phyloP scores from a whole-genome alignment of 92 coral and sea anemone genomes.

The Epizoanthus illoricatus region DNA sequence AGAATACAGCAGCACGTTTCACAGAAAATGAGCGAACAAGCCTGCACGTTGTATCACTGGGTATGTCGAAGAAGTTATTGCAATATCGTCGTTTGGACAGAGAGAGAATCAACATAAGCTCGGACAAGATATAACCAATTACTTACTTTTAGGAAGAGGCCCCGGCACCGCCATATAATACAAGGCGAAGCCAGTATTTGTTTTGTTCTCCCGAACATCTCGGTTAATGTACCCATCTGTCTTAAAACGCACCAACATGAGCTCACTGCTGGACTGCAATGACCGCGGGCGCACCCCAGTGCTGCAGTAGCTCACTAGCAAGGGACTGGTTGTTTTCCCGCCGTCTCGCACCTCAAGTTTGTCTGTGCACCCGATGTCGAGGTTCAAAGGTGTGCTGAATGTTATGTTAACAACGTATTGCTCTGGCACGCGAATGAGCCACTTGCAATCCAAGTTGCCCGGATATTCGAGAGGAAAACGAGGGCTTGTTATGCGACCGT shows the following conservation, averaged over 20 bases:
- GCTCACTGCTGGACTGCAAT: constrained; percentile 50
- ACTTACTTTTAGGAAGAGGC: constrained; percentile 7
- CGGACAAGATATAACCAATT: too few relatives aligned
- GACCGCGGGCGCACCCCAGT: constrained; percentile 26
- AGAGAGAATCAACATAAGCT: too few relatives aligned
- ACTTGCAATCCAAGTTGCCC: constrained; percentile 53
- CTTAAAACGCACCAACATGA: constrained; percentile 49
- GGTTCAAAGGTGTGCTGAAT: constrained; percentile 40
- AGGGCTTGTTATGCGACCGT: constrained; percentile 50
- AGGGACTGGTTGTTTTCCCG: constrained; percentile 23
- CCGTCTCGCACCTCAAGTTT: constrained; percentile 58
- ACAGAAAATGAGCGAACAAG: too few relatives aligned
- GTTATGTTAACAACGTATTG: constrained; percentile 37
- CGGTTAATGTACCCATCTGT: constrained; percentile 43
- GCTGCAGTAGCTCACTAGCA: constrained; percentile 38
- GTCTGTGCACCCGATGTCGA: constrained; percentile 59
- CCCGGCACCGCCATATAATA: constrained; percentile 15
- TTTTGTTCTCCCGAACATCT: neutral
- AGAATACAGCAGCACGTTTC: too few relatives aligned
- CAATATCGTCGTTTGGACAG: too few relatives aligned
- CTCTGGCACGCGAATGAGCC: constrained; percentile 54
- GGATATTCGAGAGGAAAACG: constrained; percentile 50
- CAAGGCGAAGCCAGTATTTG: constrained; percentile 6
- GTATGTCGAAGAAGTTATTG: too few relatives aligned
- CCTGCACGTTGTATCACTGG: too few relatives aligned